Base-by-base conservation (phyloP, 1,140 invertebrate genomes). In the Dendroctonus valens region DNA sequence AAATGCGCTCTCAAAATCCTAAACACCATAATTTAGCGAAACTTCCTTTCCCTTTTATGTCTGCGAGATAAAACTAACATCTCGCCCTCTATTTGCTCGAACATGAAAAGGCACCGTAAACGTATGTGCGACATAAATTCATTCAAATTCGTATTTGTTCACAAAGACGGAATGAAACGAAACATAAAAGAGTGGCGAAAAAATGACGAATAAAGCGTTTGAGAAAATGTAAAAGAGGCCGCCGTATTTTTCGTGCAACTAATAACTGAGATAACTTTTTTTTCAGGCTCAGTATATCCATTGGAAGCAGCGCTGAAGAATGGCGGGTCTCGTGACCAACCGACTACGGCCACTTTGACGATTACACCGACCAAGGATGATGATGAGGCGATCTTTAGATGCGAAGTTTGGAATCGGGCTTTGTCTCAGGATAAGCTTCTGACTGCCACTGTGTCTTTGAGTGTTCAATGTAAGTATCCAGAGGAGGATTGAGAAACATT, bases 331-430 rank as follows among this genome's bases (percentile, higher is more conserved):
- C 82, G 88, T 52, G 84, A 87, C 69, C 85, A 87, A 72, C 84
- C 89, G 0, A 91, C 90, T 7, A 86, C 86, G 37, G 86, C 89
- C 3, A 89, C 89, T 2, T 81, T 96, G 7, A 79, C 84, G 0
- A 79, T 96, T 26, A 87, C 83, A 15, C 93, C 93, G 0, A 84
- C 82, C 9, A 86, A 91, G 63, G 89, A 92, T 51, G 93, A 96
- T 75, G 92, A 97, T 76, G 87, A 88, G 1, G 88, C 90, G 11
- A 82, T 85, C 9, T 94, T 90, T 78, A 84, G 87, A 41, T 96
- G 94, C 77, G 88, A 89, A 41, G 92, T 96, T 0, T 89, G 89
- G 81, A 97, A 96, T 79, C 82, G 93, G 14, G 94, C 94, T 40
- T 89, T 96, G 83, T 83, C 85, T 0, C 86, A 90, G 39, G 88